These are phyloP conservation scores for Agriopis leucophaearia DNA, from an alignment of 2,888 invertebrate species.

Conservation along the genomic window DNA sequence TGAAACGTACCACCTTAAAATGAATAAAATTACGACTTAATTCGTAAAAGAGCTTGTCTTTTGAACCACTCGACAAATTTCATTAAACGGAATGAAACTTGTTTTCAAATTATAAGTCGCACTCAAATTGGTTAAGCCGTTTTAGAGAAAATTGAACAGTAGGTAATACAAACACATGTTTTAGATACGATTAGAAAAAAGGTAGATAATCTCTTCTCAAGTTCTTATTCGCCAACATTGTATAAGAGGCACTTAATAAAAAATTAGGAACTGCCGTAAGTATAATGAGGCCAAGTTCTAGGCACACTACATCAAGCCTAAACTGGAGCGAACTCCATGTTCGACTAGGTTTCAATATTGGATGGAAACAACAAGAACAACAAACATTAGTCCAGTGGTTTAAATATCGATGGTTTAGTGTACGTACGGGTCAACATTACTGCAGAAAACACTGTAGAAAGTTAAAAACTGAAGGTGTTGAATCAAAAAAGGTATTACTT, in stretches of 20 bases:
- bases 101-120: no score
- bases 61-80: no score
- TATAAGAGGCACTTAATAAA: not conserved
- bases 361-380: conserved; percentile 39
- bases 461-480: not conserved
- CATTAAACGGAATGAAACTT: no score
- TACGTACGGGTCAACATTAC: conserved; percentile 23
- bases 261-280: not conserved
- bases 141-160: no score
- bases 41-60: no score
- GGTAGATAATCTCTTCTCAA: not conserved
- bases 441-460: not conserved
- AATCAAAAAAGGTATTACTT: not conserved
- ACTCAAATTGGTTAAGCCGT: no score
- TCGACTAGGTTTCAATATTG: conserved; percentile 32
- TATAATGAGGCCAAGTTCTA: not conserved
- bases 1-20: no score
- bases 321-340: conserved; percentile 10
- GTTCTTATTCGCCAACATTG: not conserved
- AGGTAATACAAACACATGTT: no score
- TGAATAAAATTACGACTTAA: no score
- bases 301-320: conserved; percentile 6
- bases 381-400: conserved; percentile 43
- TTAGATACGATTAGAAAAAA: no score
- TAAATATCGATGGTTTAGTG: conserved; percentile 37